Conservation (phyloP, 2,113 vertebrate genomes). For the Seriola aureovittata region DNA sequence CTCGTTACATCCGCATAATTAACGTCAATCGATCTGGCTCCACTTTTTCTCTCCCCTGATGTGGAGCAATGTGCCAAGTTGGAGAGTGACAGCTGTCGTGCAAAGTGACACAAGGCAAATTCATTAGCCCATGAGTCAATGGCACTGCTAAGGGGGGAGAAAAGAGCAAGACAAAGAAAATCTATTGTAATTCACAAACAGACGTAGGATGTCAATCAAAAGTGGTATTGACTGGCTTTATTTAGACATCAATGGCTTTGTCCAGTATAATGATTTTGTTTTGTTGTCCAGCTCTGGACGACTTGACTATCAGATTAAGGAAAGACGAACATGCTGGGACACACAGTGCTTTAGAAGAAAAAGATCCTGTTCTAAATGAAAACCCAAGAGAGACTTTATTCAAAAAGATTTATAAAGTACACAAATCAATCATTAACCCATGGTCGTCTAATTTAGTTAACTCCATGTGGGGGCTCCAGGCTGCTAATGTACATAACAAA, state of each 20-base stretch:
- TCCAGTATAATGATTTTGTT: constrained; percentile 54
- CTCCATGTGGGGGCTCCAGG: no score
- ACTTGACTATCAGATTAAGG: constrained; percentile 18
- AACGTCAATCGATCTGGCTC: constrained; percentile 78
- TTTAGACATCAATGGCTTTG: constrained; percentile 71
- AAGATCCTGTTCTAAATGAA: constrained; percentile 1
- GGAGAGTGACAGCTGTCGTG: constrained; percentile 80
- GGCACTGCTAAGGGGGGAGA: background rate
- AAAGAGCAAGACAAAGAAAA: constrained; percentile 25
- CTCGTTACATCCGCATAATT: constrained; percentile 84
- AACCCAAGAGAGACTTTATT: background rate
- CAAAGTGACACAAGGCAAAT: constrained; percentile 74
- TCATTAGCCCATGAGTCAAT: constrained; percentile 69
- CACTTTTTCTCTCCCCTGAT: constrained; percentile 78
- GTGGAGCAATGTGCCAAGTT: constrained; percentile 48
- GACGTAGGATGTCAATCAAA: constrained; percentile 58
- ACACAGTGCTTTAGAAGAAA: background rate
- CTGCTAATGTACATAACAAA: no score
- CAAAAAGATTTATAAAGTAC: no score
- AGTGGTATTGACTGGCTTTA: constrained; percentile 61
- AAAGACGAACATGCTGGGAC: constrained; percentile 22
- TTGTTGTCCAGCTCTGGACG: constrained; percentile 48
- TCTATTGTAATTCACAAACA: constrained; percentile 46
- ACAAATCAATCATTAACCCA: no score
- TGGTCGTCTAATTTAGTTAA: no score